Evolutionary conservation across 2,797 vertebrate species (phyloP), one percentile per base, ranked within the genome.

Genomic region (Notamacropus eugenii): DNA sequence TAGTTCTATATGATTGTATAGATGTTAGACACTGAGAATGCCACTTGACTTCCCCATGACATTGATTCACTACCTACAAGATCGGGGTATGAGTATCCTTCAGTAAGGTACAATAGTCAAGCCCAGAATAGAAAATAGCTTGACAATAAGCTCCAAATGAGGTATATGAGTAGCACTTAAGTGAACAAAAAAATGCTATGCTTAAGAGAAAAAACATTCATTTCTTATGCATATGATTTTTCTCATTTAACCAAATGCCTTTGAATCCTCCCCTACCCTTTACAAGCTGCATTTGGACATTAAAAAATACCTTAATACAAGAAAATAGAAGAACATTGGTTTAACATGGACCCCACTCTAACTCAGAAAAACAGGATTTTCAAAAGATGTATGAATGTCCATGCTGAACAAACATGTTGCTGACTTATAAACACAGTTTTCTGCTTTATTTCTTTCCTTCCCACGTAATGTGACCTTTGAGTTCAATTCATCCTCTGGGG

Each of bases 371-470:
- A 74, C 10, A 62, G 19, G 46, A 55, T 52, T 55, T 27, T 62
- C 50, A 90, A 87, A 57, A 57, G 11, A 87, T 3, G n/a, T 50
- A 16, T 0, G 54, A 52, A 50, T 11, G 87, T 91, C 5, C 9
- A 62, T 92, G 29, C 90, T 50, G 40, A 1, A 46, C 14, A 29
- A 95, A 16, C 11, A 1, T 31, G 55, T 1, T 56, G 29, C 55
- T 8, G 34, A 54, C 40, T 46, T 82, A 13, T 50, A 67, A 40
- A 2, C 16, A 14, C 12, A 59, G 93, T 52, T 93, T 93, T 31
- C 8, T 55, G 34, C 11, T 62, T 93, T 82, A 46, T 50, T 56
- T 0, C 19, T 96, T 94, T 93, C 92, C 90, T 82, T 95, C 57
- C 50, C 13, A 55, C 19, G 0, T 54, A 4, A 90, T 24, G 29